Percentiles rank a stretch among this genome's conserved stretches.
phyloP scores from a whole-genome alignment of 2,888 invertebrate species.

The Diploptera punctata region DNA sequence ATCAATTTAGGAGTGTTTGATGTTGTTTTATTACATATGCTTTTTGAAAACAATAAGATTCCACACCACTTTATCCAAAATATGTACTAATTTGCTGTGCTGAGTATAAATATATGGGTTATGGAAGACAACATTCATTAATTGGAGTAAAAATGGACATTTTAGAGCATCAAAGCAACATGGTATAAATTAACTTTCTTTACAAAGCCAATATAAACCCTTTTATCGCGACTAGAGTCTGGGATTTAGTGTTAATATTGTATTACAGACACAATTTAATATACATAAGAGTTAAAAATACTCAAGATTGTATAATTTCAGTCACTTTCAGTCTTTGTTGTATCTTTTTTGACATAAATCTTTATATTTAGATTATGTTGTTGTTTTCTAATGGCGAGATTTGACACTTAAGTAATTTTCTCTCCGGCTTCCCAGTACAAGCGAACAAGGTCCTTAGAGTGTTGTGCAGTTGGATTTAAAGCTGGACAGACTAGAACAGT shows the following conservation, averaged over 20 bases:
- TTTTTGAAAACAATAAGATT: no score
- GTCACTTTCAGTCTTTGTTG: neutral
- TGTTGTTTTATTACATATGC: no score
- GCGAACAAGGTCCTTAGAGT: no score
- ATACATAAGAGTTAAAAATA: no score
- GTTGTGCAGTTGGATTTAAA: no score
- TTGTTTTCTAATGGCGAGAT: no score
- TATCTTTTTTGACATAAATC: neutral
- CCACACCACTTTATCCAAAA: constrained; percentile 3
- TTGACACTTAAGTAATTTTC: no score
- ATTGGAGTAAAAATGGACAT: neutral
- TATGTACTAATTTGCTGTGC: neutral
- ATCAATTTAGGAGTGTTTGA: no score
- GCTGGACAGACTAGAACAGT: no score
- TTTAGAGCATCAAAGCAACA: neutral
- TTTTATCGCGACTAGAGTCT: neutral
- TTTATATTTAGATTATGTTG: no score
- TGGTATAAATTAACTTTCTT: neutral
- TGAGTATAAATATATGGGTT: neutral
- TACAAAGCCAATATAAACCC: neutral
- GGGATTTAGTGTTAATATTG: neutral
- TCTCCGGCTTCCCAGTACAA: no score
- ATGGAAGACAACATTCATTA: constrained; percentile 18
- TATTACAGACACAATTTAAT: neutral
- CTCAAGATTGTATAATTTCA: neutral